These are phyloP conservation scores for Synanthedon myopaeformis DNA, from an alignment of 2,888 invertebrate genomes.

Conservation along the genomic window DNA sequence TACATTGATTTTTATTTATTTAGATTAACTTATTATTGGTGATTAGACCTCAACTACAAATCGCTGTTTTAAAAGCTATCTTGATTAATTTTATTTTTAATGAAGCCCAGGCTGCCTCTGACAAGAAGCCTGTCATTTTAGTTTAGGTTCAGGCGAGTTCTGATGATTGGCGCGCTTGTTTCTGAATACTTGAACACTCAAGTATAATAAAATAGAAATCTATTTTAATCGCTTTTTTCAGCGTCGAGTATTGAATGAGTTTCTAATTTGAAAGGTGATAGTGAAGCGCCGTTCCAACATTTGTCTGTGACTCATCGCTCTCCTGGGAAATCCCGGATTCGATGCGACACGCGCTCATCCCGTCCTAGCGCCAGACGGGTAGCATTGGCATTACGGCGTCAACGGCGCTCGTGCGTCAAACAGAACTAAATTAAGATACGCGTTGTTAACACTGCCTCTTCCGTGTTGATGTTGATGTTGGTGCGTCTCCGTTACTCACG, in stretches of 20 bases:
- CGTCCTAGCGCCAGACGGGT: neutral
- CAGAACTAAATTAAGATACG: conserved; percentile 25
- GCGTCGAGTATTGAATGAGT: neutral
- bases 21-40: too few species aligned
- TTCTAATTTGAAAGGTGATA: conserved; percentile 23
- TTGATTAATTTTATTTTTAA: too few species aligned
- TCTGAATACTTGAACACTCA: too few species aligned
- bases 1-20: too few species aligned
- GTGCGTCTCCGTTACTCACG: neutral
- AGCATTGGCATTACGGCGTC: conserved; percentile 1
- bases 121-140: too few species aligned
- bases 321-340: conserved; percentile 24
- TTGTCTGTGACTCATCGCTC: conserved; percentile 3
- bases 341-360: neutral
- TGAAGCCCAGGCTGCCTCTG: too few species aligned
- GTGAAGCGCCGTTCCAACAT: conserved; percentile 3
- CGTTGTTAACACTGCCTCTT: conserved; percentile 1
- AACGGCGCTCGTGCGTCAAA: conserved; percentile 35
- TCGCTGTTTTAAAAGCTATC: too few species aligned
- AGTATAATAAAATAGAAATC: too few species aligned
- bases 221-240: too few species aligned
- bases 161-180: too few species aligned
- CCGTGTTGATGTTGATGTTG: neutral
- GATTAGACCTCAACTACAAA: too few species aligned
- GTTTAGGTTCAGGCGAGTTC: too few species aligned